phyloP scores from a whole-genome alignment of 2,113 vertebrate genomes.

The Rhea americana region DNA sequence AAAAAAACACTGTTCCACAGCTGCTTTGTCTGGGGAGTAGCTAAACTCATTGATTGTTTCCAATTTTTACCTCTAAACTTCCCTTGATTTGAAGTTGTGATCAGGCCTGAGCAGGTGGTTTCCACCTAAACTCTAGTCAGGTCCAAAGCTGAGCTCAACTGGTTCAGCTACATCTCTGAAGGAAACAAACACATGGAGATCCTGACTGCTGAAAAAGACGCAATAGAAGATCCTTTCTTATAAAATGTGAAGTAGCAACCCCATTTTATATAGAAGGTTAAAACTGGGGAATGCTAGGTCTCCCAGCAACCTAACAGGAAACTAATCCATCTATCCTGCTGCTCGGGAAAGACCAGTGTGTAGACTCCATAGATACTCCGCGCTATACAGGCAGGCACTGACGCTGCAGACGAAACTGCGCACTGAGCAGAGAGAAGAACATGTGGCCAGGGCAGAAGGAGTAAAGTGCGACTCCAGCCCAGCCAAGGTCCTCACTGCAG shows the following conservation, averaged over 20 bases:
- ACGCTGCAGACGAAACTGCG: background rate
- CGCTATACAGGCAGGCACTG: background rate
- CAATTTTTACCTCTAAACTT: background rate
- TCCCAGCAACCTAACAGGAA: background rate
- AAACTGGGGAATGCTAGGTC: background rate
- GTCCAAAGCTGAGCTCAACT: background rate
- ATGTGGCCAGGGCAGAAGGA: background rate
- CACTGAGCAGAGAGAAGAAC: background rate
- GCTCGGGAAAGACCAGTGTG: background rate
- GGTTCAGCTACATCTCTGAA: background rate
- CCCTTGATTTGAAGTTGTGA: background rate
- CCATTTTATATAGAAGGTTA: background rate
- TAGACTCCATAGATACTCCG: background rate
- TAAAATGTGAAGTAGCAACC: background rate
- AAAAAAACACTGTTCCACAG: background rate
- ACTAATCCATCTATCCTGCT: background rate
- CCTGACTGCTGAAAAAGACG: background rate
- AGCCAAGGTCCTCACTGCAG: background rate
- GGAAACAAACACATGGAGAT: background rate
- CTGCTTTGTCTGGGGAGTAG: background rate
- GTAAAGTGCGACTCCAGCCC: background rate
- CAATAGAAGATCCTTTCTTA: background rate
- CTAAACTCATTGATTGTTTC: background rate
- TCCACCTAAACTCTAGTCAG: fast-evolving
- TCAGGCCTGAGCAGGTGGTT: background rate